A percentile compares a stretch with the other conserved stretches of the same genome.
Conservation (phyloP, 30 jellyfish, hydroid and myxozoan genomes). For the Turritopsis rubra region DNA sequence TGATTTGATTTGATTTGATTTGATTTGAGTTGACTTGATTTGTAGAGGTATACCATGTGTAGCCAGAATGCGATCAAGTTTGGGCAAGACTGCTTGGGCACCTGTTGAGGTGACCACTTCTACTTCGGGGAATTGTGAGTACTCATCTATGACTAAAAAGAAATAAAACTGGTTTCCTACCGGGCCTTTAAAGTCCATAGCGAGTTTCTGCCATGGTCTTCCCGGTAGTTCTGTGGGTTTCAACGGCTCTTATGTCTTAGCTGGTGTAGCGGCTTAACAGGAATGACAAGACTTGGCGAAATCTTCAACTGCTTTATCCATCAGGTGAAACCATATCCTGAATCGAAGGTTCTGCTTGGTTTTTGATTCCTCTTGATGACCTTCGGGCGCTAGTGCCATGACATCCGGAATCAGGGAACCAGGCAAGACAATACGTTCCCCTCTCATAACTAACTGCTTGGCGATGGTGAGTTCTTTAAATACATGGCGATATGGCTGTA, state of each 20-base stretch:
- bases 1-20: too few species aligned
- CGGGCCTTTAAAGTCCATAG: constrained; percentile 33
- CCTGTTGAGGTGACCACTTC: background rate
- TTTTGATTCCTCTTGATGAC: constrained; percentile 20
- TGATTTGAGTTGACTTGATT: too few species aligned
- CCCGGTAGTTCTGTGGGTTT: constrained; percentile 3
- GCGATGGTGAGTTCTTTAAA: background rate
- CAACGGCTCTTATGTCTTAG: background rate
- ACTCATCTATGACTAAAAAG: background rate
- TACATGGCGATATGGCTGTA: background rate
- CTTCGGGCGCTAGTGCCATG: constrained; percentile 27
- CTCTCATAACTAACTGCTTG: background rate
- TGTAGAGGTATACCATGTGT: too few species aligned
- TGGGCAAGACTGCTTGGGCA: background rate
- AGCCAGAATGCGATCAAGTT: too few species aligned
- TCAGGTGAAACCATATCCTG: constrained; percentile 9
- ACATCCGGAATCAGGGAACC: background rate
- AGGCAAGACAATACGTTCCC: constrained; percentile 1
- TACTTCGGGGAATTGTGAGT: background rate
- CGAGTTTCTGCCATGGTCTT: constrained; percentile 17
- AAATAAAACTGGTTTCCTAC: background rate
- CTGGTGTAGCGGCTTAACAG: constrained; percentile 13
- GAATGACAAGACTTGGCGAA: background rate
- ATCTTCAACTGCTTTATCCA: constrained; percentile 11
- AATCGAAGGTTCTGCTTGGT: background rate